Base-by-base conservation (phyloP, 92 coral and sea anemone genomes). In the Zoanthus solanderi region DNA sequence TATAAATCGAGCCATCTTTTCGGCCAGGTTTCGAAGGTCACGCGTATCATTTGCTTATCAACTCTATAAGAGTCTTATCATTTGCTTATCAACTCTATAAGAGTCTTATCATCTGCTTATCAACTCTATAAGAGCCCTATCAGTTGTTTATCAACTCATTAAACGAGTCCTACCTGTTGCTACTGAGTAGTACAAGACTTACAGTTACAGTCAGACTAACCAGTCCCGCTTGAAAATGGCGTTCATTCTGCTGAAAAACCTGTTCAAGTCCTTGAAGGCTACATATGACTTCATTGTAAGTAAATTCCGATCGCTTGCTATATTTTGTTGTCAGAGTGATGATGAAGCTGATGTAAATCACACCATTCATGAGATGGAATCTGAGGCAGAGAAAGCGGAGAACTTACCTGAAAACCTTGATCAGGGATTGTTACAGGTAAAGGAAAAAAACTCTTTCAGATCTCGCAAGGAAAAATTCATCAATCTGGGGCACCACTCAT, bases 201-300 rank as follows among this genome's bases (percentile, higher is more conserved):
- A 18, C 9, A 75, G 46, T 50, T 75, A 75, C 78, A 75, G 78
- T 75, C 67, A 60, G 67, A 75, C 16, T 23, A 75, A 46, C 46
- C 45, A 74, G 45, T 74, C 60, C 45, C 52, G 58, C 46, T 75
- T 60, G 67, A 75, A 75, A 75, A 75, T 75, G 30, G 30, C 58
- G 78, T 75, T 75, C 17, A 75, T 45, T 75, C 78, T 75, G 60
- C 78, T 75, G 78, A 75, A 75, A 75, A 46, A 32, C 60, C 78
- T 75, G 78, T 75, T 46, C 78, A 75, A 75, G 58, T 75, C 78
- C 78, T 74, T 74, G 34, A 73, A 73, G 31, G 78, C 78, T 73
- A 16, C 78, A 73, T 73, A 73, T 73, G 78, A 73, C 78, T 73
- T 73, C 57, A 73, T 73, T 73, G 78, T 73, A 29, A 45, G 42